Base-by-base conservation (phyloP, 2,888 invertebrate genomes). In the Sphaeridia pumilis region DNA sequence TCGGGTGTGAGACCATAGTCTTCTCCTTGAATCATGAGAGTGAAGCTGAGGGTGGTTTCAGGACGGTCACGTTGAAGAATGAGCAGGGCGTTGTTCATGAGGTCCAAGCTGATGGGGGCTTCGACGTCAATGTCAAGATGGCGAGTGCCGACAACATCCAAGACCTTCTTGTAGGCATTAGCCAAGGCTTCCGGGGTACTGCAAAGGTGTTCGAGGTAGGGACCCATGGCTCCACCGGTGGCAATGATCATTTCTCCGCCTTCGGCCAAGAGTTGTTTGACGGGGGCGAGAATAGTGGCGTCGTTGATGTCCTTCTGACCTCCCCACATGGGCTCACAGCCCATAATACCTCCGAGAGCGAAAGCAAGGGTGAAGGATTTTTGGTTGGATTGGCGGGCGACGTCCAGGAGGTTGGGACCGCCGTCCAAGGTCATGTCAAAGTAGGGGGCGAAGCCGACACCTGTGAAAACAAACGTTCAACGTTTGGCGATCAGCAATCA, bases 121-220 rank as follows among this genome's bases (percentile, higher is more conserved):
- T 64, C 64, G 17, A 64, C 52, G 46, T 64, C 64, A 36, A 64
- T 47, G 38, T 64, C 64, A 25, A 64, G 49, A 41, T 64, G 62
- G 38, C 50, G 60, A 3, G 62, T 63, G 20, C 54, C 50, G 7
- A 64, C 64, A 0, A 52, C 55, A 36, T 64, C 64, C 47, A 64
- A 31, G 3, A 61, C 58, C 5, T 34, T 52, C 38, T 57, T 60
- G 54, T 64, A 64, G 5, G 61, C 61, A 7, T 27, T 41, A 1
- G 55, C 57, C 2, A 64, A 48, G 0, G 38, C 41, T 7, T 58
- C 58, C 0, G 50, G 47, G 1, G 50, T 48, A 4, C 45, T 38
- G 38, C 64, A 64, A 1, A 61, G 41, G 20, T 58, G 58, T 36
- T 57, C 57, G 25, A 57, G 22, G 49, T 57, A 57, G 2, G 57